phyloP scores from a whole-genome alignment of 1,140 invertebrate genomes.

The Apocrypta bakeri region DNA sequence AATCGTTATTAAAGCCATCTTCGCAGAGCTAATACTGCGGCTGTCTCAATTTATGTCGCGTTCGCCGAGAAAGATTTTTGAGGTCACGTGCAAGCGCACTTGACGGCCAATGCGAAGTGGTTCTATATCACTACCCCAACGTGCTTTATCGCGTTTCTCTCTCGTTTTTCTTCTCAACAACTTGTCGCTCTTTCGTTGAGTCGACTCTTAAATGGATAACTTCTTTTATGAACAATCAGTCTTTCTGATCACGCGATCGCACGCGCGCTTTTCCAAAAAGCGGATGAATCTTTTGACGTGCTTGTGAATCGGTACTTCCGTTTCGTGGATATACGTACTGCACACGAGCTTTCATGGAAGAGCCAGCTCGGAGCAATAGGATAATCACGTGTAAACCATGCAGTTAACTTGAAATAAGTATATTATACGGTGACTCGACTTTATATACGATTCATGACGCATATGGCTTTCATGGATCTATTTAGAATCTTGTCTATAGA shows the following conservation, averaged over 20 bases:
- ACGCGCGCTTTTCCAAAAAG: background rate
- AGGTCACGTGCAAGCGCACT: background rate
- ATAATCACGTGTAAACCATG: background rate
- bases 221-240: too few species aligned
- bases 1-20: constrained; percentile 63
- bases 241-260: too few species aligned
- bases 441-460: background rate
- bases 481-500: too few species aligned
- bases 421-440: too few species aligned
- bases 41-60: constrained; percentile 24
- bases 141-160: background rate
- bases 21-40: constrained; percentile 53
- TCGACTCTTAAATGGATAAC: too few species aligned
- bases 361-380: background rate
- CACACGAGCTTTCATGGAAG: background rate
- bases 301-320: background rate
- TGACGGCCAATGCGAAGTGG: too few species aligned
- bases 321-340: background rate
- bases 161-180: background rate
- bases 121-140: background rate
- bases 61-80: background rate
- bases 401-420: background rate
- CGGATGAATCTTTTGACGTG: background rate
- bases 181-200: background rate
- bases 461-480: too few species aligned